Conservation (phyloP, 2,797 vertebrate genomes). For the Sebastes trivittatus region DNA sequence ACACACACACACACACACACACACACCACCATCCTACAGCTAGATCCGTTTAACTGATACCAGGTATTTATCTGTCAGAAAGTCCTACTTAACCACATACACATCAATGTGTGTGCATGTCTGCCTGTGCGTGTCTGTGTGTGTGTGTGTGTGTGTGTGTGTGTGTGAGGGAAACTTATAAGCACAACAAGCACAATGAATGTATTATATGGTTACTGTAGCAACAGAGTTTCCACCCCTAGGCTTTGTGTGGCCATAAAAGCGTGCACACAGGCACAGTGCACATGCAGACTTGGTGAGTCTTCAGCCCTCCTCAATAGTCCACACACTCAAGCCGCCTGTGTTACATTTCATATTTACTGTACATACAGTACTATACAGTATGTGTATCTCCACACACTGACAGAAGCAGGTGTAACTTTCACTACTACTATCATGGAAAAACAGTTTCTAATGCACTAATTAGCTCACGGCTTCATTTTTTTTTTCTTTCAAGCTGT, state of each 20-base stretch:
- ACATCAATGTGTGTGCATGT: neutral
- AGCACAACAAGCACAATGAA: neutral
- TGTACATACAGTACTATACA: neutral
- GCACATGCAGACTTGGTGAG: neutral
- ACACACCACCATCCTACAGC: too few relatives aligned
- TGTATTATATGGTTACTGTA: slow-evolving; percentile 28
- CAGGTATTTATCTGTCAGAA: neutral
- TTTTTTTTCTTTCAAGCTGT: neutral
- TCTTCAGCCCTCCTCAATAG: neutral
- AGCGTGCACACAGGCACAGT: neutral
- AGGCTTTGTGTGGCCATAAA: neutral
- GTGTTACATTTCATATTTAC: neutral
- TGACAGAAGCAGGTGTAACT: neutral
- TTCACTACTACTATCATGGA: neutral
- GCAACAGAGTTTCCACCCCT: slow-evolving; percentile 8
- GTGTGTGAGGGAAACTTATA: too few relatives aligned
- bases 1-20: too few relatives aligned
- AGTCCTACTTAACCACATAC: neutral
- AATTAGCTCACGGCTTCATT: neutral
- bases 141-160: neutral
- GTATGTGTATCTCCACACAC: neutral
- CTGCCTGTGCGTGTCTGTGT: neutral
- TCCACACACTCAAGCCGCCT: neutral
- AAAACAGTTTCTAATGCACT: neutral
- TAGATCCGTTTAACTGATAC: neutral